A percentile compares a stretch with the other conserved stretches of the same genome.
Conservation (phyloP, 1,140 invertebrate genomes). For the Physella acuta region DNA sequence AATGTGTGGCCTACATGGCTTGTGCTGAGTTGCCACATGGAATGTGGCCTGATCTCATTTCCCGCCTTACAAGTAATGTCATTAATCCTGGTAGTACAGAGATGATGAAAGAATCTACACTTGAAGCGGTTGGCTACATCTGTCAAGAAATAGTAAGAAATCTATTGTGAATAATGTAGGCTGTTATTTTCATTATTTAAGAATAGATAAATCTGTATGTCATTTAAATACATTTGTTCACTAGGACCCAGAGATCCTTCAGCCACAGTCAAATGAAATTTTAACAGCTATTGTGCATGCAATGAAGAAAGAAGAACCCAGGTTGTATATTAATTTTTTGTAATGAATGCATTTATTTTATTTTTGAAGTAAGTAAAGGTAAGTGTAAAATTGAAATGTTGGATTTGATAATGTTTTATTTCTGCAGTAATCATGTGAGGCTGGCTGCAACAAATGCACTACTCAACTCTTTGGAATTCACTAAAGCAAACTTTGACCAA, state of each 20-base stretch:
- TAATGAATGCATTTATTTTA: background rate
- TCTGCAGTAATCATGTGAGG: slow-evolving; percentile 60
- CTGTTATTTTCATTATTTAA: no score
- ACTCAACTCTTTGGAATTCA: slow-evolving; percentile 98
- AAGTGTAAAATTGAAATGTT: background rate
- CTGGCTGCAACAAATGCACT: slow-evolving; percentile 95
- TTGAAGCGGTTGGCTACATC: slow-evolving; percentile 94
- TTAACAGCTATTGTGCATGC: slow-evolving; percentile 98
- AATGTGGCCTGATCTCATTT: slow-evolving; percentile 79
- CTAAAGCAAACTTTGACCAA: slow-evolving; percentile 96
- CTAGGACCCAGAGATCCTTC: slow-evolving; percentile 84
- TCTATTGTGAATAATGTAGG: background rate
- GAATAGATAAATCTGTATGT: background rate
- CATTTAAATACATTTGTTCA: background rate
- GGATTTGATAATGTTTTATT: background rate
- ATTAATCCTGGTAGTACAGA: slow-evolving; percentile 80
- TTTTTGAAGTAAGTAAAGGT: background rate
- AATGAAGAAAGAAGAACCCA: slow-evolving; percentile 84
- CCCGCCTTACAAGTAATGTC: slow-evolving; percentile 83
- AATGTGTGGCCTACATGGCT: slow-evolving; percentile 98
- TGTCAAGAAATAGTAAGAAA: slow-evolving; percentile 75
- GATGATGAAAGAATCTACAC: slow-evolving; percentile 90
- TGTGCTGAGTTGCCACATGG: slow-evolving; percentile 87
- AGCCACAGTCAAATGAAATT: slow-evolving; percentile 91
- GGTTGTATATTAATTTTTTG: slow-evolving; percentile 35